A percentile compares a stretch with the other conserved stretches of the same genome.
These are phyloP conservation scores for Coptodon rendalli DNA, from an alignment of 2,113 vertebrate genomes.

Conservation along the genomic window DNA sequence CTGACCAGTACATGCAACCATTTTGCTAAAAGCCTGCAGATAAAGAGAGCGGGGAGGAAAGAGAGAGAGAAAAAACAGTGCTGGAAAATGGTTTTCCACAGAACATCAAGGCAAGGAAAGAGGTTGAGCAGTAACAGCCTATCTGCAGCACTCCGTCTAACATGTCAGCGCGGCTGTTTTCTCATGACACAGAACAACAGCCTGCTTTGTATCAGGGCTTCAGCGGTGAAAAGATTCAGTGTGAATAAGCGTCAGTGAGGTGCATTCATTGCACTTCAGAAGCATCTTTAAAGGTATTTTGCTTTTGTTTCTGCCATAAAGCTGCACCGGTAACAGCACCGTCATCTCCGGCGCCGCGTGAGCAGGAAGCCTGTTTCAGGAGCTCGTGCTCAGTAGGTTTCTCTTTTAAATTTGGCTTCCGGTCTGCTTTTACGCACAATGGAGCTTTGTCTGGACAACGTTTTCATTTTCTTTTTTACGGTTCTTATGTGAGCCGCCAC, in stretches of 20 bases:
- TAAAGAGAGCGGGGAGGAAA: neutral
- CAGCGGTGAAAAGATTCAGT: neutral
- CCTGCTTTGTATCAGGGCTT: neutral
- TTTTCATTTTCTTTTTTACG: neutral
- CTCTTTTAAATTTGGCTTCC: neutral
- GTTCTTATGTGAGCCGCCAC: neutral
- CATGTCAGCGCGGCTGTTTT: neutral
- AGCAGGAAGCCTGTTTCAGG: neutral
- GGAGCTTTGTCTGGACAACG: neutral
- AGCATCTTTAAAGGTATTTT: neutral
- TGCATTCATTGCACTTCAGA: neutral
- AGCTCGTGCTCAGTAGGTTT: fast-evolving
- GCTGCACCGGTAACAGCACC: fast-evolving
- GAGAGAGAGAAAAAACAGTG: neutral
- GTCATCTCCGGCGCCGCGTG: neutral
- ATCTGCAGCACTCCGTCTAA: neutral
- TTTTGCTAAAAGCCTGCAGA: neutral
- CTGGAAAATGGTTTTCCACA: neutral
- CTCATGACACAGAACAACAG: neutral
- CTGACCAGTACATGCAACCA: neutral
- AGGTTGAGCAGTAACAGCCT: neutral
- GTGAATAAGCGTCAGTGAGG: neutral
- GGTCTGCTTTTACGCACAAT: fast-evolving
- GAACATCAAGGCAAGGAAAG: neutral
- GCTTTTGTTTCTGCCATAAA: neutral